Evolutionary conservation across 92 coral and sea anemone species (phyloP), one percentile per base, ranked within the genome.

Genomic region (Porites rus): DNA sequence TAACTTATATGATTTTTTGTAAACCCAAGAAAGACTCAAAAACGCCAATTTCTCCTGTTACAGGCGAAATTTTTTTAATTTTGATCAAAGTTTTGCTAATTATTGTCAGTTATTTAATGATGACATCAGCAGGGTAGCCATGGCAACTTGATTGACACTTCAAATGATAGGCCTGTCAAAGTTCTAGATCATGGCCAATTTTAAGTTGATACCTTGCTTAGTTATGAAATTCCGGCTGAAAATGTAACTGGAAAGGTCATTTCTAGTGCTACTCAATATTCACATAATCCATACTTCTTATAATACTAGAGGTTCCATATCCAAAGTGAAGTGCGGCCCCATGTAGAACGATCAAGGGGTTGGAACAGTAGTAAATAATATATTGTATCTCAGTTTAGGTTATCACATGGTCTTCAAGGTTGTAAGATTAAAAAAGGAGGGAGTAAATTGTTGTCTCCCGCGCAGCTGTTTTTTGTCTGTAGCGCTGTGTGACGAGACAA

Each of bases 151-250:
- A 74, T 74, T 74, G 79, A 50, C 79, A 74, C 56, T 31, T 69
- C 56, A 28, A 78, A 63, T 78, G 83, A 78, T 78, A 78, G 72
- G 58, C 59, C 83, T 78, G 83, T 43, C 72, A 78, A 78, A 78
- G 83, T 63, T 78, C 52, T 78, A 78, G 14, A 78, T 78, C 54
- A 63, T 78, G 56, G 83, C 83, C 83, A 78, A 78, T 78, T 78
- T 78, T 72, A 78, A 65, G 68, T 65, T 69, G 68, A 78, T 78
- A 78, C 71, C 83, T 78, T 78, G 83, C 83, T 78, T 60, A 63
- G 72, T 78, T 78, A 65, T 78, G 58, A 78, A 78, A 72, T 78
- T 78, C 62, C 63, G 83, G 66, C 72, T 78, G 56, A 78, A 78
- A 78, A 20, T 50, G 83, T 78, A 7, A 78, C 63, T 61, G 71